Evolutionary conservation across 1,140 invertebrate genomes (phyloP), one percentile per base, ranked within the genome.

Genomic region (Potamilus streckersoni): DNA sequence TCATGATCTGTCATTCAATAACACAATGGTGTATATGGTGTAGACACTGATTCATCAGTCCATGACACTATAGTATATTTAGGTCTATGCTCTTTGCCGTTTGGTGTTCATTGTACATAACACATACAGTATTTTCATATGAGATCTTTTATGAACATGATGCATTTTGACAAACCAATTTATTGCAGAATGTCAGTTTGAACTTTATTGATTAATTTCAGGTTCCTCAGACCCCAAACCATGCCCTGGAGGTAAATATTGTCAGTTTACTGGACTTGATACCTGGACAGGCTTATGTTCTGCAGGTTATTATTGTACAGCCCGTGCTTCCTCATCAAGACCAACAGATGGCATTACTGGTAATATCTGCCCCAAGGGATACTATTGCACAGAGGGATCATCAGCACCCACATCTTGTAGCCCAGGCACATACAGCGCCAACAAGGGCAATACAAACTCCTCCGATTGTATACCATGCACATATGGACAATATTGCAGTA

Each of bases 201-300:
- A 59, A 38, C 68, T 3, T 63, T 78, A 20, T 55, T n/a, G 65
- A 17, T 57, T 55, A 59, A 59, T 70, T 78, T 20, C 80, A 85
- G 87, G 84, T 61, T 87, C 87, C 17, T 82, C 80, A 31, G 82
- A 82, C 61, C 86, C 85, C 23, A 58, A 65, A 8, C 80, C 81
- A 16, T 89, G 87, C 74, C 82, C 84, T 49, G 84, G 85, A 58
- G 87, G 87, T 27, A 71, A 82, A 75, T 87, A 81, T 66, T 89
- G 87, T 73, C 83, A 86, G 67, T 82, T 81, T 57, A 80, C 82
- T 38, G 86, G 82, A 8, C 74, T 89, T 2, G 79, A 76, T 16
- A 62, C 65, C 5, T 86, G 86, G 16, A 86, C 85, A 23, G 86
- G 79, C 15, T 83, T 84, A 75, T 88, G 87, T 64, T 81, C 81